Evolutionary conservation across 1,140 invertebrate genomes (phyloP), one percentile per base, ranked within the genome.

Genomic region (Ganaspis sp.): DNA sequence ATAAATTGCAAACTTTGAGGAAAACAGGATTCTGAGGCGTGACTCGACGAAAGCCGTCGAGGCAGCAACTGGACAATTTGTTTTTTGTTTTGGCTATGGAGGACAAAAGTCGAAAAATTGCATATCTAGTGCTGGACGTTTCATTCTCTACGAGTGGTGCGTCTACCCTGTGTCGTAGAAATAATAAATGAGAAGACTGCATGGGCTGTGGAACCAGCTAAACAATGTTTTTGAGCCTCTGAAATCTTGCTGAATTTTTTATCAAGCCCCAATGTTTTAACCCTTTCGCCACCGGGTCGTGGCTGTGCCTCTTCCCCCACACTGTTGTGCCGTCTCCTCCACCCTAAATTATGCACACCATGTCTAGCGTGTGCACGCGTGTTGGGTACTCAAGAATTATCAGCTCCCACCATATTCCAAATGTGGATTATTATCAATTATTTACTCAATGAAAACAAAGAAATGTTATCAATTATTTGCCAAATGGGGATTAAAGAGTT

Each of bases 151-250:
- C 80, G 76, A 78, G 77, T 77, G 80, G 77, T 73, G 78, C 84
- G 81, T 85, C 77, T 81, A 78, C 82, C 80, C 81, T 81, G 79
- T 83, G 84, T 82, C 79, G 23, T 49, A 72, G 76, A 82, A 88
- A 87, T 86, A 86, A 88, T 89, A 83, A 79, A 87, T 87, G 86
- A 87, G 78, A 74, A 77, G 80, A 76, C 72, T 80, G 80, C 80
- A 77, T 82, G 78, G 84, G 79, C 78, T 74, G 72, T 72, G 81
- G 75, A 83, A 80, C 80, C 77, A 76, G 81, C 87, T 85, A 86
- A 87, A 88, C 88, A 89, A 87, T 87, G 85, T 89, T 89, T 89
- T 87, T 88, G 83, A 89, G 83, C 81, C 84, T 85, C 84, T 88
- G 83, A 87, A 87, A 88, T 86, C 84, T 75, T 72, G 77, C 69